Percentiles rank a stretch among this genome's conserved stretches.
These are phyloP conservation scores for Bubo scandiacus DNA, from an alignment of 2,113 vertebrate species.

Conservation along the genomic window DNA sequence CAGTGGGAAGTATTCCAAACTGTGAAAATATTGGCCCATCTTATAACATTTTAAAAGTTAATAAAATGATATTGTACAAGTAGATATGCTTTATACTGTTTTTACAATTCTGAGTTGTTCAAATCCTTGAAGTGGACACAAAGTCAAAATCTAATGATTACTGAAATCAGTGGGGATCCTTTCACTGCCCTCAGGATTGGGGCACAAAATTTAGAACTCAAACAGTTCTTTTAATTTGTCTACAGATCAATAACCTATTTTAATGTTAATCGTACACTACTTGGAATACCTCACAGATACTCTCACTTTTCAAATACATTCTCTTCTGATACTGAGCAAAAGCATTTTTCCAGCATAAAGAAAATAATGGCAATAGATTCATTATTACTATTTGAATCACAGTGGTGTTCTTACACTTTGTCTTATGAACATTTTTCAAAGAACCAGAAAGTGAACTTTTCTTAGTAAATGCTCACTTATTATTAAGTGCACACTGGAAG, in stretches of 20 bases:
- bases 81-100: background rate
- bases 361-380: background rate
- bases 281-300: background rate
- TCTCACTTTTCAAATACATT: background rate
- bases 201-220: background rate
- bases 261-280: background rate
- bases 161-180: background rate
- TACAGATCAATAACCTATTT: background rate
- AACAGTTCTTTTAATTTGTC: background rate
- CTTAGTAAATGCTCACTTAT: background rate
- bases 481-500: background rate
- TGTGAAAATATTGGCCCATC: background rate
- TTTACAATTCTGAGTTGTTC: background rate
- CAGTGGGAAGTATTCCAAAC: background rate
- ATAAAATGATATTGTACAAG: background rate
- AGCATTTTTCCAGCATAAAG: background rate
- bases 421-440: background rate
- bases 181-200: background rate
- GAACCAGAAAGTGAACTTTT: background rate
- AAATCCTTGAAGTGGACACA: background rate
- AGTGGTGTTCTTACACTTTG: background rate
- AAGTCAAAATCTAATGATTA: background rate
- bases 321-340: background rate
- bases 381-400: background rate
- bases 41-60: background rate